Percentiles rank a stretch among this genome's conserved stretches.
phyloP scores from a whole-genome alignment of 2,888 invertebrate genomes.

The Rutpela maculata region DNA sequence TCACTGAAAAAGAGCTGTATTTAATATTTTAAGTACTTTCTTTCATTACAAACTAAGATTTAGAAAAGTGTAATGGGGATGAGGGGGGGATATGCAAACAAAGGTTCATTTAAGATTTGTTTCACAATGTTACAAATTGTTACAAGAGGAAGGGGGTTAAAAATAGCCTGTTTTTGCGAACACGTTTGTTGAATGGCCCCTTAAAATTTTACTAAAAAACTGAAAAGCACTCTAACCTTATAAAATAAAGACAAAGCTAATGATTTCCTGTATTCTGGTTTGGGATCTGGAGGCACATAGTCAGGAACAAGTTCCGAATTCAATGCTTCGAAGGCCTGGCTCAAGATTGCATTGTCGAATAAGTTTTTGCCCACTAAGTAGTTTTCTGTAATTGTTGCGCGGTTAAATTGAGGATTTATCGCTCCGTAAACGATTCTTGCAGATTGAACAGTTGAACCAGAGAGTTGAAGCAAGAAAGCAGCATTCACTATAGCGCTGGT shows the following conservation, averaged over 20 bases:
- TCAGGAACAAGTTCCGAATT: constrained; percentile 80
- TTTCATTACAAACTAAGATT: too few relatives aligned
- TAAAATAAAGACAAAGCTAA: constrained; percentile 75
- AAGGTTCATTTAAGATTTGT: too few relatives aligned
- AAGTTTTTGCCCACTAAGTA: constrained; percentile 71
- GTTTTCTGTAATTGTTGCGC: constrained; percentile 75
- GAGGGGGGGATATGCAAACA: too few relatives aligned
- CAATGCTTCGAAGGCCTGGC: not conserved
- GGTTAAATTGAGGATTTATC: constrained; percentile 75
- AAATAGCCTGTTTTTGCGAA: too few relatives aligned
- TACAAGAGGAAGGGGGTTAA: too few relatives aligned
- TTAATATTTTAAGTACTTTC: too few relatives aligned
- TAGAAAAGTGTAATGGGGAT: too few relatives aligned
- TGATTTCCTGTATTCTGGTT: constrained; percentile 80
- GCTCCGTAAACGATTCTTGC: constrained; percentile 80
- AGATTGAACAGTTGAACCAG: constrained; percentile 67
- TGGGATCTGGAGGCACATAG: constrained; percentile 79
- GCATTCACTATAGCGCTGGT: too few relatives aligned
- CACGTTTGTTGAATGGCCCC: too few relatives aligned
- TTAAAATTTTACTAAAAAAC: constrained; percentile 24
- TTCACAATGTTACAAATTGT: too few relatives aligned
- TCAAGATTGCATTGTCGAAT: constrained; percentile 59
- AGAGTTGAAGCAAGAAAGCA: not conserved
- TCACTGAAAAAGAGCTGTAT: too few relatives aligned
- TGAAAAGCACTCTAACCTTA: not conserved